phyloP scores from a whole-genome alignment of 2,797 vertebrate species.

The Paguma larvata region DNA sequence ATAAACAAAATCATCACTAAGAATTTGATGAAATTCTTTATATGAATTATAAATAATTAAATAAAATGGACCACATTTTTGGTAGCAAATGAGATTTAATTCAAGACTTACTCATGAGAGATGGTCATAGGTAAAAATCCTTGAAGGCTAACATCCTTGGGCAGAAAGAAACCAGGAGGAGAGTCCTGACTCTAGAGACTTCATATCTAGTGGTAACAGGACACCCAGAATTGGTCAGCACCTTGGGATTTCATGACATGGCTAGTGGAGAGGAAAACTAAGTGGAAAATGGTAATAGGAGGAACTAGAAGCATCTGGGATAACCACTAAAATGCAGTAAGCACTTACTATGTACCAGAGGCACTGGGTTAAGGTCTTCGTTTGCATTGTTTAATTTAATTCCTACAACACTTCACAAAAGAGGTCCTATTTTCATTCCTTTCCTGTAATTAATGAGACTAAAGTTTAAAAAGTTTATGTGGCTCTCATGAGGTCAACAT shows the following conservation, averaged over 20 bases:
- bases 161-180: not conserved
- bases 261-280: not conserved
- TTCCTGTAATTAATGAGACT: not conserved
- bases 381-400: not conserved
- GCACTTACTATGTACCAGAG: not conserved
- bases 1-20: conserved; percentile 9
- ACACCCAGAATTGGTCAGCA: not conserved
- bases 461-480: not conserved
- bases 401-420: not conserved
- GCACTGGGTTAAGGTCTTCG: not conserved
- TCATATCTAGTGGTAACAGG: not conserved
- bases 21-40: not conserved
- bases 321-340: not conserved
- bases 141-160: not conserved
- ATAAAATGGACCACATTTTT: not conserved
- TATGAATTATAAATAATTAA: conserved; percentile 22
- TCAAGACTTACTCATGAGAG: not conserved
- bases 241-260: not conserved
- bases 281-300: not conserved
- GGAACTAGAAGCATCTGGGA: not conserved
- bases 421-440: not conserved
- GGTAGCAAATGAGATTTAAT: not conserved
- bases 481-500: not conserved
- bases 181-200: not conserved
- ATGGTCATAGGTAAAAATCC: not conserved